These are phyloP conservation scores for Lates calcarifer DNA, from an alignment of 2,113 vertebrate species.

Conservation along the genomic window DNA sequence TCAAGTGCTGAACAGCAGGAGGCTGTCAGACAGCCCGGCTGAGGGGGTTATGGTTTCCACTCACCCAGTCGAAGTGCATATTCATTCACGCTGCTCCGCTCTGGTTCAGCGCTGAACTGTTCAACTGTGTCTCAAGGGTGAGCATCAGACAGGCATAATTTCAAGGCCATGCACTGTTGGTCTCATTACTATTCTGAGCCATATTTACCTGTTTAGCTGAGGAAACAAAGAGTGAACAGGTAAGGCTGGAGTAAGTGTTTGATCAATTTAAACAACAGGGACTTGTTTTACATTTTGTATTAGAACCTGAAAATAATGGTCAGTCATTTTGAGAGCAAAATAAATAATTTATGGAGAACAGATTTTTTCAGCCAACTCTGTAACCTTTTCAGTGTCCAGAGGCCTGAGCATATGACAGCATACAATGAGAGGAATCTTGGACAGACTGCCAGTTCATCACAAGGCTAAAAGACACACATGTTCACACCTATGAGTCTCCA, in stretches of 20 bases:
- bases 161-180: conserved; percentile 72
- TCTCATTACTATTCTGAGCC: conserved; percentile 74
- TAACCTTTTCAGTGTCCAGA: not conserved
- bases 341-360: conserved; percentile 21
- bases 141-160: conserved; percentile 75
- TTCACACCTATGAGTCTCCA: conserved; percentile 1
- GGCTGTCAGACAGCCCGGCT: conserved; percentile 67
- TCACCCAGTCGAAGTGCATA: conserved; percentile 76
- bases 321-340: not conserved
- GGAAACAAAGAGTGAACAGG: conserved; percentile 29
- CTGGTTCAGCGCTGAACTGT: conserved; percentile 76
- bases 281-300: conserved; percentile 23
- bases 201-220: conserved; percentile 71
- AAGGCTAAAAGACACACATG: not conserved
- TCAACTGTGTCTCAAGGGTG: conserved; percentile 79
- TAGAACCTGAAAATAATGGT: conserved; percentile 10
- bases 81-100: conserved; percentile 69
- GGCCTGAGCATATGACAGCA: not conserved
- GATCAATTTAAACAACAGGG: conserved; percentile 35
- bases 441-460: conserved; percentile 16
- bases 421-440: not conserved
- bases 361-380: not conserved
- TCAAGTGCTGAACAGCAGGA: conserved; percentile 76
- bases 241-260: conserved; percentile 12
- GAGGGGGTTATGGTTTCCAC: conserved; percentile 66